Base-by-base conservation (phyloP, 1,140 invertebrate species). In the Drosophila kepulauana region DNA sequence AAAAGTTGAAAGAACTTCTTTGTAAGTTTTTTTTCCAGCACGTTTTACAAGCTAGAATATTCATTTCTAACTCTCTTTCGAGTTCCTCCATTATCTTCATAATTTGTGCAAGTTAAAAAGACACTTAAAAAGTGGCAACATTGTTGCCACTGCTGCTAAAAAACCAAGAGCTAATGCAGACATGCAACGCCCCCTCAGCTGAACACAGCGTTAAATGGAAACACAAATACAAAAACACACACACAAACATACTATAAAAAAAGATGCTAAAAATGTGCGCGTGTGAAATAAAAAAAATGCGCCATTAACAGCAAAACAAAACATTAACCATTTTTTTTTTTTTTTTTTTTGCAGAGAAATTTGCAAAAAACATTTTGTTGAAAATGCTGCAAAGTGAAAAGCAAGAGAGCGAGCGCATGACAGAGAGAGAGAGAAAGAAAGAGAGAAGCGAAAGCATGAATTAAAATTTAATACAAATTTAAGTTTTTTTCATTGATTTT, bases 191-290 rank as follows among this genome's bases (percentile, higher is more conserved):
- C 62, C 58, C 63, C 63, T 28, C 63, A 72, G 43, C n/a, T 25
- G n/a, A 43, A 43, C 52, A 4, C 58, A 48, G 25, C 61, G 75
- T 82, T 81, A 86, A 87, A 79, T 79, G 49, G 49, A 65, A 79
- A 75, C 52, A 49, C 68, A 87, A 82, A 88, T 58, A 82, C 20
- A 70, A 79, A 58, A 43, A 73, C n/a, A 30, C 54, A 25, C 56
- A 16, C 28, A 51, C 20, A 20, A 25, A 25, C 20, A 25, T 25
- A 25, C 20, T 25, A 25, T 25, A 25, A 25, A 61, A 75, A 81
- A 64, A 81, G 71, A 71, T 87, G 82, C 82, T 87, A 87, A 87
- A 88, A 88, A 80, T 84, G 63, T 80, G 81, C 71, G 77, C 69
- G 79, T 75, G 79, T 76, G 82, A 82, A 77, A 33, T 73, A 63